Evolutionary conservation across 2,888 invertebrate genomes (phyloP).

Genomic region (Limenitis arthemis): DNA sequence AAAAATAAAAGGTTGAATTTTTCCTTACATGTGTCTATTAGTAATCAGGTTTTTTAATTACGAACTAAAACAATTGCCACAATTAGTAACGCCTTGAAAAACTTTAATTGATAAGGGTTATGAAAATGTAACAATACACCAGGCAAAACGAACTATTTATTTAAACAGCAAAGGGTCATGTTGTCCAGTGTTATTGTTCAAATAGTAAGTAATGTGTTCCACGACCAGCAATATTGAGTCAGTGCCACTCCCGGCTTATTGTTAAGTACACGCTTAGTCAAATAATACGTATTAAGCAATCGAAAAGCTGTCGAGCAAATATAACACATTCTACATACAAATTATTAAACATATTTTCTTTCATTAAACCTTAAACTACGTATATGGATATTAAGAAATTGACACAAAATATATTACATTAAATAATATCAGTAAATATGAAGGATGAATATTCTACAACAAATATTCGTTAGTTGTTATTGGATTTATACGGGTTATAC

Average conservation of each 20-base stretch:
- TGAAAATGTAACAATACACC: too few relatives aligned
- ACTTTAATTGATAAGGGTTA: too few relatives aligned
- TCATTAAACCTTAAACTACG: constrained; percentile 12
- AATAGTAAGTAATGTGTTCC: constrained; percentile 4
- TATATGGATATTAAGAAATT: constrained; percentile 43
- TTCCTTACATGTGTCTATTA: too few relatives aligned
- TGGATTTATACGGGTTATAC: constrained; percentile 43
- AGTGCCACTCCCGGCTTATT: constrained; percentile 15
- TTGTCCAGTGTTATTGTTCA: too few relatives aligned
- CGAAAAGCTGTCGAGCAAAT: constrained; percentile 1
- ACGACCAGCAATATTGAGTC: constrained; percentile 12
- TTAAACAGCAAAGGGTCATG: too few relatives aligned
- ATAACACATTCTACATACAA: constrained; percentile 16
- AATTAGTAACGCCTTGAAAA: too few relatives aligned
- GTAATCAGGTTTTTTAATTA: too few relatives aligned
- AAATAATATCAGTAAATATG: constrained; percentile 23
- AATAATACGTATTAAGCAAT: constrained; percentile 15
- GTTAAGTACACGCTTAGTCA: constrained; percentile 32
- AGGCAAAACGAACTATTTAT: too few relatives aligned
- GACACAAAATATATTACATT: constrained; percentile 35
- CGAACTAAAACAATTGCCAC: too few relatives aligned
- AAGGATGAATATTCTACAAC: constrained; percentile 64
- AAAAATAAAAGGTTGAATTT: too few relatives aligned
- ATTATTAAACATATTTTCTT: constrained; percentile 6
- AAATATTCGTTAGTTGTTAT: constrained; percentile 53